Evolutionary conservation across 1,140 invertebrate species (phyloP).

Genomic region (Helicoverpa armigera): DNA sequence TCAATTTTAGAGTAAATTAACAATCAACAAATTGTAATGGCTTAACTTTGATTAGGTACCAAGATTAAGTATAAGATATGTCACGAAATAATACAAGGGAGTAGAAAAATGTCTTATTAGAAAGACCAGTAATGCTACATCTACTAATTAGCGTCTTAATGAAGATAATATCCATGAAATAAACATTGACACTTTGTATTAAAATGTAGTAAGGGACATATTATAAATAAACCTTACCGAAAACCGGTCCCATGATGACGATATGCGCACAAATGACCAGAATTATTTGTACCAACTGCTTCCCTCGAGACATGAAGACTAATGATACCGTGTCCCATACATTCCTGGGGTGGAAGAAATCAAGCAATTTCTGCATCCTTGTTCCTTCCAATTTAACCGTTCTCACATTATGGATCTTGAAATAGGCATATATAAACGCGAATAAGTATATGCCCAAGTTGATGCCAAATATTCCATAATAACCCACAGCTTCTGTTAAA

Average conservation of each 20-base stretch:
- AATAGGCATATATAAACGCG: conserved; percentile 75
- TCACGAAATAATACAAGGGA: too few species aligned
- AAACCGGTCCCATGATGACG: conserved; percentile 84
- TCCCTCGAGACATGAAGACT: conserved; percentile 74
- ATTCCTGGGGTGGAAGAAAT: conserved; percentile 84
- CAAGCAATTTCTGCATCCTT: conserved; percentile 59
- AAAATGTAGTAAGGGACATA: neutral
- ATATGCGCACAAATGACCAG: conserved; percentile 82
- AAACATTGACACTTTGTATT: too few species aligned
- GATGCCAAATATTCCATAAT: conserved; percentile 82
- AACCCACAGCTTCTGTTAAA: conserved; percentile 79
- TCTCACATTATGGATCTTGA: conserved; percentile 74
- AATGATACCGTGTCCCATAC: conserved; percentile 82
- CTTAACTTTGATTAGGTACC: too few species aligned
- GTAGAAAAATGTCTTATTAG: too few species aligned
- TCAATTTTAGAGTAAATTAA: too few species aligned
- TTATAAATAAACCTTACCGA: conserved; percentile 67
- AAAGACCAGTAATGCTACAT: too few species aligned
- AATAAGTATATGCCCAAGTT: conserved; percentile 68
- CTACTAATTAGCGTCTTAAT: too few species aligned
- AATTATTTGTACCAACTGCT: conserved; percentile 74
- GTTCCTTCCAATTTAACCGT: conserved; percentile 64
- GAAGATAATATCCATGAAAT: too few species aligned
- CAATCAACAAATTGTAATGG: too few species aligned
- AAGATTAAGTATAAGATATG: too few species aligned